Evolutionary conservation across 2,797 vertebrate species (phyloP).

Genomic region (Adrianichthys oophorus): DNA sequence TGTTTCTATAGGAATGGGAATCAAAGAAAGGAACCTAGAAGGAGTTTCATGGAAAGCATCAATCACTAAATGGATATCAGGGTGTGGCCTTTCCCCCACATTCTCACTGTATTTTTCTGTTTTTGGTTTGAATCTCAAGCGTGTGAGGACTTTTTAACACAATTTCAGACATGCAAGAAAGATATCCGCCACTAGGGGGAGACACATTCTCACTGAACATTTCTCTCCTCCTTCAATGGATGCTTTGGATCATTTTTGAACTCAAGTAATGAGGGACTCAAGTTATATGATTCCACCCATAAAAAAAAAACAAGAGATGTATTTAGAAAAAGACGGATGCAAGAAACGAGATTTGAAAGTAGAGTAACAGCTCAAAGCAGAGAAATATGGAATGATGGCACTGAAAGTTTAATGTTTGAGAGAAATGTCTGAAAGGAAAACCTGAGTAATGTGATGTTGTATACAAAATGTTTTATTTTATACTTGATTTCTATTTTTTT

Average conservation of each 20-base stretch:
- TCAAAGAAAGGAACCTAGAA: slow-evolving; percentile 87
- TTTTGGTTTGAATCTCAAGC: slow-evolving; percentile 5
- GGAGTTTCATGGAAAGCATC: slow-evolving; percentile 1
- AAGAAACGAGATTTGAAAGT: slow-evolving; percentile 1
- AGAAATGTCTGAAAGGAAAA: background rate
- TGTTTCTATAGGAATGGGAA: slow-evolving; percentile 88
- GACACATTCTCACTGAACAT: slow-evolving; percentile 42
- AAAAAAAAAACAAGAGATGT: slow-evolving; percentile 26
- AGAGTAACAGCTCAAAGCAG: background rate
- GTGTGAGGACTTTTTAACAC: background rate
- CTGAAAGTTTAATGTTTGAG: slow-evolving; percentile 1
- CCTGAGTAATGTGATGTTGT: slow-evolving; percentile 34
- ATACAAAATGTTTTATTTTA: slow-evolving; percentile 1
- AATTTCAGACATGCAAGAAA: slow-evolving; percentile 23
- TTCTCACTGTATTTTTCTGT: slow-evolving; percentile 1
- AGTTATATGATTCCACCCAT: too few relatives aligned
- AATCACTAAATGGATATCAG: slow-evolving; percentile 12
- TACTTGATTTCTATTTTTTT: slow-evolving; percentile 11
- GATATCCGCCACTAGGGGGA: slow-evolving; percentile 59
- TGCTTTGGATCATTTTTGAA: background rate
- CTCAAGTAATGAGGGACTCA: background rate
- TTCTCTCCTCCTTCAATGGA: slow-evolving; percentile 1
- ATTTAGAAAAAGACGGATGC: slow-evolving; percentile 7
- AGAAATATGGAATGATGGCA: background rate
- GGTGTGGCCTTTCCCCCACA: slow-evolving; percentile 3